Evolutionary conservation across 1,140 invertebrate genomes (phyloP), one percentile per base, ranked within the genome.

Genomic region (Aphaenogaster floridana): DNA sequence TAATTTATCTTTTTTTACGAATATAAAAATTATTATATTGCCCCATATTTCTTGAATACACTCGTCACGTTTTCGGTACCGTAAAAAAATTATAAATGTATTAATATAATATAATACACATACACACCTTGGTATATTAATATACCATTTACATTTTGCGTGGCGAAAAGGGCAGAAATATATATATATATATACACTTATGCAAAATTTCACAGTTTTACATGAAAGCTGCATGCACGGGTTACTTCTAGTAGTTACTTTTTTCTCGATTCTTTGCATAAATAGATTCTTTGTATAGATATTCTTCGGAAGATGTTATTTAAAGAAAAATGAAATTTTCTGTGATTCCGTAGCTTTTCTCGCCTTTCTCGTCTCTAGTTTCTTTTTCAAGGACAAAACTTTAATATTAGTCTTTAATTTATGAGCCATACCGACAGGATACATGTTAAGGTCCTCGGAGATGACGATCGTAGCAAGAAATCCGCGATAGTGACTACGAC

Each of bases 371-470:
- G 36, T 57, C 9, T 17, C 5, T 52, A 2, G 9, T 34, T 17
- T 36, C 45, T 17, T 78, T 59, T 79, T 45, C 36, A 9, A 15
- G 15, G 68, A 76, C 17, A 8, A 83, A 77, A 85, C 68, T 86
- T 81, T 45, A 54, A 50, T 81, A 80, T 86, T 86, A 88, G 81
- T 86, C 81, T 88, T 86, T 77, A 86, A 86, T 86, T 88, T 77
- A 81, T 66, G 28, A 28, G 28, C 45, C 45, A 45, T 45, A 45
- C 45, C 28, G 28, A 28, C 28, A 28, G 28, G 28, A 28, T 28
- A 28, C 28, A 28, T 1, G 28, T 28, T 28, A 28, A 28, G 39
- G 7, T 48, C 52, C 61, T 54, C 36, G 48, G 77, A 36, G 59
- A 39, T 9, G 45, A 8, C 36, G 42, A 39, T 78, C n/a, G 9